These are phyloP conservation scores for Bradypus variegatus DNA, from an alignment of 2,797 vertebrate species.

Conservation along the genomic window DNA sequence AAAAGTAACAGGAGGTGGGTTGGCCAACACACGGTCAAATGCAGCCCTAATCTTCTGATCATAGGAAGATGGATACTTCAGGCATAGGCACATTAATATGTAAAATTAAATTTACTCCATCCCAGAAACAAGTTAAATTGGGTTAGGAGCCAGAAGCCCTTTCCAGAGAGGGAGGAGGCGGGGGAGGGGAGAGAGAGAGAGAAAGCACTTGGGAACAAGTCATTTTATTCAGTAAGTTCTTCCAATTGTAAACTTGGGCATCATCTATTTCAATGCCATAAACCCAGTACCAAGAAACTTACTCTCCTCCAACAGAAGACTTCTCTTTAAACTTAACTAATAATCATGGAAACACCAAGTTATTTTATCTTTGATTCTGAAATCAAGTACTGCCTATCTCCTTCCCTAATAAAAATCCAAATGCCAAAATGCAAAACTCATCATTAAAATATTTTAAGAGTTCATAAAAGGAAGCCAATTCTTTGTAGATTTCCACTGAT, in stretches of 20 bases:
- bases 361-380: neutral
- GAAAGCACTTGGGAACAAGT: neutral
- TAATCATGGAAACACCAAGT: neutral
- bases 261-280: neutral
- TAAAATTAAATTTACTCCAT: neutral
- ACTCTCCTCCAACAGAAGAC: neutral
- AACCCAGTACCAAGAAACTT: neutral
- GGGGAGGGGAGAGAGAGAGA: neutral
- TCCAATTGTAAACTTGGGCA: neutral
- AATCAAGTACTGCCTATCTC: neutral
- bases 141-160: neutral
- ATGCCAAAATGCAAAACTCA: neutral
- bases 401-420: neutral
- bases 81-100: neutral
- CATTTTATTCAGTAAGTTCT: neutral
- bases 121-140: slow-evolving; percentile 31
- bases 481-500: neutral
- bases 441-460: neutral
- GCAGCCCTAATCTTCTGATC: neutral
- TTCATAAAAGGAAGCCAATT: neutral
- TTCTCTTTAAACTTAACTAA: neutral
- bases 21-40: neutral
- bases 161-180: neutral
- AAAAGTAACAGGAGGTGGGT: neutral
- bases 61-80: neutral